Base-by-base conservation (phyloP, 1,140 invertebrate species). In the Aethina tumida region DNA sequence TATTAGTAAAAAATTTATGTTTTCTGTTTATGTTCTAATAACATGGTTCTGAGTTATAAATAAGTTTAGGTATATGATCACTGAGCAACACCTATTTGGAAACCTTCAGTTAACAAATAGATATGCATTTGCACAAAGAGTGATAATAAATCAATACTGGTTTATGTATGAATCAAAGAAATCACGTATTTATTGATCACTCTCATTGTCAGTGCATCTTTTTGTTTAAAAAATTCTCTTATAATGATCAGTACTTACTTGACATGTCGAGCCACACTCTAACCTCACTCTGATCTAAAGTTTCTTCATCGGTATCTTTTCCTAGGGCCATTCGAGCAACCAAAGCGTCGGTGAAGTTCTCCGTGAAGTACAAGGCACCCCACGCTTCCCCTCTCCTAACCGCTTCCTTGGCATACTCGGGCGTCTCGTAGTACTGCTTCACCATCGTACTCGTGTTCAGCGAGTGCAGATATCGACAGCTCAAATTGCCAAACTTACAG, bases 231-330 rank as follows among this genome's bases (percentile, higher is more conserved):
- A n/a, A n/a, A n/a, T n/a, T n/a, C n/a, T n/a, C n/a, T n/a, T n/a
- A n/a, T 26, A 20, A 28, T 16, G 24, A 31, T 25, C 15, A 26
- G 15, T 17, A 72, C 77, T 77, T 67, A 94, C 90, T 88, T 20
- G 90, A 91, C 76, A 90, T 88, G 55, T 96, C 91, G 63, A 93
- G 71, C 53, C 82, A 76, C 1, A 93, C 74, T 30, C 73, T 60
- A 32, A 95, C 72, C 17, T 83, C 79, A 3, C 87, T 81, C 36
- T 71, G 71, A 13, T 75, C 67, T 10, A 92, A 60, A 2, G 77
- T 84, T 48, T 70, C 75, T 16, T 79, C 69, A 29, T 80, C 76
- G 0, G 74, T 73, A 49, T 79, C 70, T 33, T 74, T 71, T 0
- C 82, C 81, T 10, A 76, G 60, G 7, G 75, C 71, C 44, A 88